Evolutionary conservation across 2,113 vertebrate species (phyloP).

Genomic region (Gorsachius goisagi): DNA sequence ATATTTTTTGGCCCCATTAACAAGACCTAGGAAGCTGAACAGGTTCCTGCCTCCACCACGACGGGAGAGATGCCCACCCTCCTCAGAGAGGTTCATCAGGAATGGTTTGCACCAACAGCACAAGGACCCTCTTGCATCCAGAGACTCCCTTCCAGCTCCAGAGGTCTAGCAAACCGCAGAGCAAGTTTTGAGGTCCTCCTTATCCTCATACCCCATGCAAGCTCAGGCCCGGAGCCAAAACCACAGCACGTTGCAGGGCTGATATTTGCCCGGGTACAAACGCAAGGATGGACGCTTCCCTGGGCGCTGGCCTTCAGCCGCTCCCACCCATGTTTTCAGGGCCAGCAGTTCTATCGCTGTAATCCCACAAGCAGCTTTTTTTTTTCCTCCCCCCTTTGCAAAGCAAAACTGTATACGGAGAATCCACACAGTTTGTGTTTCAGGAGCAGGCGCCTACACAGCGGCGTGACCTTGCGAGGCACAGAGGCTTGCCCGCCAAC

Average conservation of each 20-base stretch:
- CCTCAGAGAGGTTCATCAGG: neutral
- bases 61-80: neutral
- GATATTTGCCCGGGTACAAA: neutral
- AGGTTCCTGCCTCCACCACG: neutral
- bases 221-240: rapidly evolving
- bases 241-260: rapidly evolving
- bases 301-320: neutral
- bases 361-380: neutral
- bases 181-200: rapidly evolving
- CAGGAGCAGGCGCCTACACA: rapidly evolving
- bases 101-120: neutral
- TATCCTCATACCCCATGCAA: rapidly evolving
- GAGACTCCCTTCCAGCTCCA: neutral
- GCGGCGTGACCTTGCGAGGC: neutral
- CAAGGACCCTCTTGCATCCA: neutral
- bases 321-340: neutral
- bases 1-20: rapidly evolving
- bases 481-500: neutral
- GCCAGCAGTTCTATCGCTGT: neutral
- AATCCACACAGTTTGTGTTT: neutral
- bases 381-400: neutral
- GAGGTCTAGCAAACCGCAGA: neutral
- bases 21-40: neutral
- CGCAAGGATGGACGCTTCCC: neutral
- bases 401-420: neutral